Evolutionary conservation across 1,140 invertebrate species (phyloP).

Genomic region (Achatina immaculata): DNA sequence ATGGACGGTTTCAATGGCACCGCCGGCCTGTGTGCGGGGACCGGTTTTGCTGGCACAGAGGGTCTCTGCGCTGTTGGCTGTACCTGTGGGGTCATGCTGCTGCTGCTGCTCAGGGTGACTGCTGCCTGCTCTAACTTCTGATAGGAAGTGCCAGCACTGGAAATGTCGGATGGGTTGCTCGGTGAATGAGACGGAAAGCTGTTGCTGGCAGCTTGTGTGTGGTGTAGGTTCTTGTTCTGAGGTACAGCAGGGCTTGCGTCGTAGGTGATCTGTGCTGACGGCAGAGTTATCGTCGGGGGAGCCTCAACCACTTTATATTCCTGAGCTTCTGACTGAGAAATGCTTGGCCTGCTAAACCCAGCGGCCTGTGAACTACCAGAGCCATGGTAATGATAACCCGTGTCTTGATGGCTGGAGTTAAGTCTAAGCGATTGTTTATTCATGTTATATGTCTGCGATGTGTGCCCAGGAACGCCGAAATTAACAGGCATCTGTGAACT

Average conservation of each 20-base stretch:
- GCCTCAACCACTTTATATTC: constrained; percentile 11
- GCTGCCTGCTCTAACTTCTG: not conserved
- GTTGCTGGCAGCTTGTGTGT: not conserved
- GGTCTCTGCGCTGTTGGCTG: not conserved
- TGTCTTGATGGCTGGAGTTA: no score
- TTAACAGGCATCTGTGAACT: not conserved
- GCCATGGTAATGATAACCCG: no score
- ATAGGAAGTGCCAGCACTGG: not conserved
- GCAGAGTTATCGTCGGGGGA: not conserved
- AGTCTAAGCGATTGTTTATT: not conserved
- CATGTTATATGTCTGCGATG: not conserved
- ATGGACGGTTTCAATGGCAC: not conserved
- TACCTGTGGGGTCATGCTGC: not conserved
- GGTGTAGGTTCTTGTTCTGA: not conserved
- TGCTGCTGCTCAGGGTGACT: not conserved
- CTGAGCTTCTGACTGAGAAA: not conserved
- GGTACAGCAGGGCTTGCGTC: not conserved
- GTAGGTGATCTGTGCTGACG: not conserved
- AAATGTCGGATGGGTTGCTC: not conserved
- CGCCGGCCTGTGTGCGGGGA: not conserved
- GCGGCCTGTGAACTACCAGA: not conserved
- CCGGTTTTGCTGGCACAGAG: not conserved
- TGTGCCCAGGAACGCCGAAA: not conserved
- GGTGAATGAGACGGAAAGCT: not conserved
- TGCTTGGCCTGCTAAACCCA: not conserved